phyloP scores from a whole-genome alignment of 1,140 invertebrate species.

The Nasonia giraulti region DNA sequence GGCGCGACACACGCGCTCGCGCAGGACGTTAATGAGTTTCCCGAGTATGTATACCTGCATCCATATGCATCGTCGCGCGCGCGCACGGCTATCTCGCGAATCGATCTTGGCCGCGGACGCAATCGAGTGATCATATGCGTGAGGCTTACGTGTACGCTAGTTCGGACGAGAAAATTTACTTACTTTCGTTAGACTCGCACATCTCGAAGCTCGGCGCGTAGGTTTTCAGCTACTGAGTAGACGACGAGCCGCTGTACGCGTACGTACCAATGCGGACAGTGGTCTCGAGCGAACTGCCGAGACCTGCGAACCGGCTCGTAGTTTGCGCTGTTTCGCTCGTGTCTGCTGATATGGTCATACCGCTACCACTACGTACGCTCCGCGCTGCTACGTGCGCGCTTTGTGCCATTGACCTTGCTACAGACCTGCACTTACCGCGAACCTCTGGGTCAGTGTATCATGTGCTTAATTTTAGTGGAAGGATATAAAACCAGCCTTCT shows the following conservation, averaged over 20 bases:
- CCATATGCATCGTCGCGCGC: no score
- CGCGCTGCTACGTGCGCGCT: background rate
- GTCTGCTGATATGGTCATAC: background rate
- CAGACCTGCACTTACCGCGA: no score
- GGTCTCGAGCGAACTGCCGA: constrained; percentile 9
- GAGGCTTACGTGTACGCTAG: background rate
- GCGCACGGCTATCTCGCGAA: no score
- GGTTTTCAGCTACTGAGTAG: background rate
- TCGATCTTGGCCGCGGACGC: no score
- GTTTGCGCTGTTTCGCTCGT: background rate
- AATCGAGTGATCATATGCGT: background rate
- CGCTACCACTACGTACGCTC: background rate
- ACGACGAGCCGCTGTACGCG: background rate
- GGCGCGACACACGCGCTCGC: background rate
- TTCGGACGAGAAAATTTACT: background rate
- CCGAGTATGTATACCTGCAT: background rate
- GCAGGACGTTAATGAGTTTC: background rate
- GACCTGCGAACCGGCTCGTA: background rate
- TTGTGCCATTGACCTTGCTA: background rate
- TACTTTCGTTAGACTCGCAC: constrained; percentile 10
- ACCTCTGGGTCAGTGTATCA: background rate
- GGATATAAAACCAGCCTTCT: no score
- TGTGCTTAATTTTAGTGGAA: no score
- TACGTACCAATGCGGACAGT: background rate
- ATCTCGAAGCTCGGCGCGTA: background rate